Evolutionary conservation across 2,113 vertebrate genomes (phyloP).

Genomic region (Prunella fulvescens): DNA sequence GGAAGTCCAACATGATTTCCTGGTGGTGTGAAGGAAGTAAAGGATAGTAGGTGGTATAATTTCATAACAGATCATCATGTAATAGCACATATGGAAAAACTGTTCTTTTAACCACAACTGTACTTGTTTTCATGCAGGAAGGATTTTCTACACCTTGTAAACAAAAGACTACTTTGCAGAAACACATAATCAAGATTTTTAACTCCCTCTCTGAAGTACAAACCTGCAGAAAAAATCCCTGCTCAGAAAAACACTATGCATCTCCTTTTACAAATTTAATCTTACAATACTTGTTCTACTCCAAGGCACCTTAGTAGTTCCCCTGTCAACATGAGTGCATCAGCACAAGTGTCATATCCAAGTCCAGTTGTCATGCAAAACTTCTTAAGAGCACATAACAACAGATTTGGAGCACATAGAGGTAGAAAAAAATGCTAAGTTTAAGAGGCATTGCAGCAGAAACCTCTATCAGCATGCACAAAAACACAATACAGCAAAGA

Average conservation of each 20-base stretch:
- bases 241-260: background rate
- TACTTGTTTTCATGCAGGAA: background rate
- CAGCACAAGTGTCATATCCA: background rate
- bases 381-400: background rate
- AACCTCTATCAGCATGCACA: background rate
- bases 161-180: background rate
- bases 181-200: background rate
- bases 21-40: background rate
- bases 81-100: background rate
- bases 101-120: background rate
- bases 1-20: background rate
- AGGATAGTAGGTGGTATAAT: background rate
- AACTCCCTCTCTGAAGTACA: background rate
- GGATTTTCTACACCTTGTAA: background rate
- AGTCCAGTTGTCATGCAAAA: background rate
- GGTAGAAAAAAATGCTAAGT: background rate
- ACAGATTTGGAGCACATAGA: accelerated
- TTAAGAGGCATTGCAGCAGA: background rate
- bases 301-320: background rate
- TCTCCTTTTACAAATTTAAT: background rate
- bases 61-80: background rate
- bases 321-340: background rate
- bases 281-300: background rate
- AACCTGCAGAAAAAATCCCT: background rate
- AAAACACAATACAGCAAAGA: accelerated